Percentiles rank a stretch among this genome's conserved stretches.
Evolutionary conservation across 2,113 vertebrate species (phyloP).

Genomic region (Colossoma macropomum): DNA sequence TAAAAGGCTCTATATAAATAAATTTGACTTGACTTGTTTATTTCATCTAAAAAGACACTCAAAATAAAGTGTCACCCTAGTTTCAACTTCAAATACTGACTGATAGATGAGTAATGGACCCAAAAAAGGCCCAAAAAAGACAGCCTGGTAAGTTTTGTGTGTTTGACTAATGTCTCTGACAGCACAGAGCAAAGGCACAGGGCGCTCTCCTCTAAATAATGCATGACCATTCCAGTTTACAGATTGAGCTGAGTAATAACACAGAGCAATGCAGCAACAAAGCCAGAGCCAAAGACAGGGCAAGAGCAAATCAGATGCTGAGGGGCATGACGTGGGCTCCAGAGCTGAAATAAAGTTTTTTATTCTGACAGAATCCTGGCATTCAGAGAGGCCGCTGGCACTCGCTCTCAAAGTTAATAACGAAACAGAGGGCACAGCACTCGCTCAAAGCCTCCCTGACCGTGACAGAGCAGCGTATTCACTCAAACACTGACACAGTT

Average conservation of each 20-base stretch:
- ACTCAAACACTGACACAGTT: neutral
- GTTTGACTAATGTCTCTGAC: neutral
- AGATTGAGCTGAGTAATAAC: conserved; percentile 24
- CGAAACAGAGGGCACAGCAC: conserved; percentile 13
- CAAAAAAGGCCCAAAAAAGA: neutral
- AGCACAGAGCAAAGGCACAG: neutral
- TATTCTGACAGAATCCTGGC: conserved; percentile 37
- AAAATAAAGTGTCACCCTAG: too few species aligned
- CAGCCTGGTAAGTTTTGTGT: too few species aligned
- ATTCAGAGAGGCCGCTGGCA: neutral
- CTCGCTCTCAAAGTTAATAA: conserved; percentile 34
- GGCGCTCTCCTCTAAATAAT: conserved; percentile 40
- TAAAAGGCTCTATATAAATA: too few species aligned
- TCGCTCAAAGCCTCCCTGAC: neutral
- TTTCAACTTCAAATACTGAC: too few species aligned
- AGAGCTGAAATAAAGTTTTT: conserved; percentile 21
- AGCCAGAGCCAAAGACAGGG: conserved; percentile 22
- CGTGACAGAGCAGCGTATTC: neutral
- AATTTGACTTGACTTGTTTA: too few species aligned
- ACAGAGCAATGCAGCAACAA: conserved; percentile 2
- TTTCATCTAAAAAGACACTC: too few species aligned
- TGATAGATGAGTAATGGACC: too few species aligned
- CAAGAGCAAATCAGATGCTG: conserved; percentile 2
- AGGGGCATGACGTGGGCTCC: neutral
- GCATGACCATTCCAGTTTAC: conserved; percentile 7